Conservation (phyloP, 2,797 vertebrate genomes). For the Tenualosa ilisha region DNA sequence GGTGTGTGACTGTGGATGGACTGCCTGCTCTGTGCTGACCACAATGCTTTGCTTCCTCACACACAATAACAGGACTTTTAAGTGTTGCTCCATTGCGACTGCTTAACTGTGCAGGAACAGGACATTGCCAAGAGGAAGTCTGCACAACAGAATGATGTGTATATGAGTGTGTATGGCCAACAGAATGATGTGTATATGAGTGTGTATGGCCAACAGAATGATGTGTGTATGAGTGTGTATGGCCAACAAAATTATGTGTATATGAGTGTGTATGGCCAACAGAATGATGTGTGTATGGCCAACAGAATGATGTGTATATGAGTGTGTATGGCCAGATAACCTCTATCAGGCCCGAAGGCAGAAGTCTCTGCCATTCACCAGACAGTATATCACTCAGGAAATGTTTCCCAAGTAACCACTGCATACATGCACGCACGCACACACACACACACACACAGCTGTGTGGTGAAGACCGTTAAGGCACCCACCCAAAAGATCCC, state of each 20-base stretch:
- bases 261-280: no score
- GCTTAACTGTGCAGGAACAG: not conserved
- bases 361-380: not conserved
- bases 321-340: not conserved
- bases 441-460: constrained; percentile 13
- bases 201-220: no score
- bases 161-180: no score
- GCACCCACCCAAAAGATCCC: not conserved
- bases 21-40: not conserved
- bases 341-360: not conserved
- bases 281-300: not conserved
- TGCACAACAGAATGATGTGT: not conserved
- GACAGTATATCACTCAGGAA: not conserved
- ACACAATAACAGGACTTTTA: not conserved
- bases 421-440: not conserved
- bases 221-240: no score
- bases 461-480: not conserved
- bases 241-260: no score
- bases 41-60: not conserved
- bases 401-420: not conserved
- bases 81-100: not conserved
- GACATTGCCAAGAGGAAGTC: not conserved
- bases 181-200: no score
- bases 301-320: not conserved
- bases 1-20: not conserved